A percentile compares a stretch with the other conserved stretches of the same genome.
phyloP scores from a whole-genome alignment of 2,888 invertebrate species.

The Dolichopus griseipennis region DNA sequence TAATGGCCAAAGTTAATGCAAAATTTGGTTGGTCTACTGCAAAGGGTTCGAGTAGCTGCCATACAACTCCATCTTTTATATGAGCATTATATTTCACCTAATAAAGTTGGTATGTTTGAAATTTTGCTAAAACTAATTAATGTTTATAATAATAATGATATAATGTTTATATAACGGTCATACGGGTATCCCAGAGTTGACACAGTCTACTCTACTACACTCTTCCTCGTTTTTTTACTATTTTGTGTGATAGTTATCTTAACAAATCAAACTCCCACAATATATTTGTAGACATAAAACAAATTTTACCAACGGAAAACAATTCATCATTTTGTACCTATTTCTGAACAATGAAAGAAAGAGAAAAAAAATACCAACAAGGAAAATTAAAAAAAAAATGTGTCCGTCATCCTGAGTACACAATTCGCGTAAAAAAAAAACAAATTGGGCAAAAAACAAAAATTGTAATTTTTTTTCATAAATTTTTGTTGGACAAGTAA shows the following conservation, averaged over 20 bases:
- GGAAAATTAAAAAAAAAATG: not conserved
- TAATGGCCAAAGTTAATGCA: too few species aligned
- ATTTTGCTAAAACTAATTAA: too few species aligned
- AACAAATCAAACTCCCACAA: slow-evolving; percentile 6
- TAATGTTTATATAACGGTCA: too few species aligned
- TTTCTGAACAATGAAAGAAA: not conserved
- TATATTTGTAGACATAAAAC: slow-evolving; percentile 6
- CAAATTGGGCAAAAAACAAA: too few species aligned
- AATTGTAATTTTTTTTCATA: not conserved
- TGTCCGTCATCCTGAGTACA: slow-evolving; percentile 1
- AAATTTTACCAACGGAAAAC: slow-evolving; percentile 6
- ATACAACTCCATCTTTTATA: too few species aligned
- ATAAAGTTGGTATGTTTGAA: too few species aligned
- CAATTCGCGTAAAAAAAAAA: not conserved
- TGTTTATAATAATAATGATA: too few species aligned
- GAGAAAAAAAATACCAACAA: not conserved
- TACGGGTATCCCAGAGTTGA: too few species aligned
- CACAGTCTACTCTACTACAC: too few species aligned
- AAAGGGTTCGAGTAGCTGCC: too few species aligned
- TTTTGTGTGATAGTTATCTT: not conserved
- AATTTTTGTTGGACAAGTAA: slow-evolving; percentile 6
- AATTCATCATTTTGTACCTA: slow-evolving; percentile 6
- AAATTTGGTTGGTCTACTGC: too few species aligned
- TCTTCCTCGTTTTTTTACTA: not conserved
- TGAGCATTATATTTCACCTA: too few species aligned